phyloP scores from a whole-genome alignment of 2,797 vertebrate species.

The Premnoplex brunnescens region DNA sequence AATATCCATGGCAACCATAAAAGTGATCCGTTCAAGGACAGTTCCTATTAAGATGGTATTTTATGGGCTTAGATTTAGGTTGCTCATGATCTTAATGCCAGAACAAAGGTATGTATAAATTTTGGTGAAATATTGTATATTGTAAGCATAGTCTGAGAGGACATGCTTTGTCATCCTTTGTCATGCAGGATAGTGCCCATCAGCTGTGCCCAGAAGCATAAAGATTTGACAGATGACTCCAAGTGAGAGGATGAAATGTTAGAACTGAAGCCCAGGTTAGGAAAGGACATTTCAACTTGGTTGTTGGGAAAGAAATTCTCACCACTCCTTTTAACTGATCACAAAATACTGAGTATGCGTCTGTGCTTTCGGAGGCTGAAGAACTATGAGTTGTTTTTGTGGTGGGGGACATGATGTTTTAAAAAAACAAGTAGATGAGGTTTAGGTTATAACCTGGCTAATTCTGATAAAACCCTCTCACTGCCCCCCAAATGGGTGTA shows the following conservation, averaged over 20 bases:
- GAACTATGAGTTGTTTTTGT: neutral
- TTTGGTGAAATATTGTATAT: neutral
- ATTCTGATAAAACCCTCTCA: neutral
- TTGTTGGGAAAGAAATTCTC: neutral
- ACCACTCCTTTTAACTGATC: neutral
- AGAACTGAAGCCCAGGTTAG: neutral
- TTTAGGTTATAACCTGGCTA: neutral
- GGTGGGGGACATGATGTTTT: neutral
- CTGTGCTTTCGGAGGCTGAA: neutral
- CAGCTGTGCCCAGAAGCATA: neutral
- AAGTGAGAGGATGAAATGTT: neutral
- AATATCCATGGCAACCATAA: neutral
- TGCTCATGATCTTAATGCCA: neutral
- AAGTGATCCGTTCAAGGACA: neutral
- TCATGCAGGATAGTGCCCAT: neutral
- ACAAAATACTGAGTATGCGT: neutral
- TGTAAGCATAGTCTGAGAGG: neutral
- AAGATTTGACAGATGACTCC: neutral
- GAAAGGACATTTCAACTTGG: neutral
- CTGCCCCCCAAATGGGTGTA: fast-evolving
- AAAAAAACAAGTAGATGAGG: neutral
- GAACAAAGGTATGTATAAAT: neutral
- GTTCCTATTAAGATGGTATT: neutral
- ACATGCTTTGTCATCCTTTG: neutral
- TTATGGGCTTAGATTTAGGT: neutral